Percentiles rank a stretch among this genome's conserved stretches.
Evolutionary conservation across 2,113 vertebrate species (phyloP).

Genomic region (Ondatra zibethicus): DNA sequence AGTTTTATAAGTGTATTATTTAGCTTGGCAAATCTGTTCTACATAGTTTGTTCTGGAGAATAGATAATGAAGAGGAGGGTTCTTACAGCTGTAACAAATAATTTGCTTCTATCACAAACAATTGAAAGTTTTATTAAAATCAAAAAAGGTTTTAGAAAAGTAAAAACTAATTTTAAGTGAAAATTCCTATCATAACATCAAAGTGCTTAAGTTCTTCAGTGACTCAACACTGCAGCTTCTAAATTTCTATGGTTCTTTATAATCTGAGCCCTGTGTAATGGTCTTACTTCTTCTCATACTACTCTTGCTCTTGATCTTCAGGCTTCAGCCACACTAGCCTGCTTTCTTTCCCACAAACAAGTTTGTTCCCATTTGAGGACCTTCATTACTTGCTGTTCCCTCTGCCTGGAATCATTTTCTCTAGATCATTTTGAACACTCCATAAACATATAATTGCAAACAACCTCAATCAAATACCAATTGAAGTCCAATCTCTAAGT

Average conservation of each 20-base stretch:
- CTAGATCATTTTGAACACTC: conserved; percentile 28
- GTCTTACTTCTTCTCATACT: conserved; percentile 1
- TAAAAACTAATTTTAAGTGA: conserved; percentile 33
- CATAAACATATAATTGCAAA: background rate
- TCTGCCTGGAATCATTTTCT: conserved; percentile 25
- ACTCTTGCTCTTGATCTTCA: background rate
- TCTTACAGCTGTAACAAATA: background rate
- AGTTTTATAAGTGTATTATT: conserved; percentile 20
- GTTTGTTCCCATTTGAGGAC: background rate
- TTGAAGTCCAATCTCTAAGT: conserved; percentile 25
- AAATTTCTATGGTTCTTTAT: background rate
- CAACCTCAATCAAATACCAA: conserved; percentile 25
- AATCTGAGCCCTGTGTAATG: background rate
- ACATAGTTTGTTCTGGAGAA: background rate
- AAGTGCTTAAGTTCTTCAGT: conserved; percentile 1
- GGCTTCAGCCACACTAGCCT: background rate
- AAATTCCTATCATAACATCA: conserved; percentile 28
- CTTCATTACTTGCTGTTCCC: conserved; percentile 36
- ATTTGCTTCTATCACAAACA: conserved; percentile 31
- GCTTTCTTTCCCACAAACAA: conserved; percentile 12
- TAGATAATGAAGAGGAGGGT: background rate
- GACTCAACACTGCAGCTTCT: background rate
- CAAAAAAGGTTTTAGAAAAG: conserved; percentile 12
- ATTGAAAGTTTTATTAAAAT: background rate
- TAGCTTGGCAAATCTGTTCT: conserved; percentile 25